These are phyloP conservation scores for Tipula confusa DNA, from an alignment of 2,888 invertebrate species.

Conservation along the genomic window DNA sequence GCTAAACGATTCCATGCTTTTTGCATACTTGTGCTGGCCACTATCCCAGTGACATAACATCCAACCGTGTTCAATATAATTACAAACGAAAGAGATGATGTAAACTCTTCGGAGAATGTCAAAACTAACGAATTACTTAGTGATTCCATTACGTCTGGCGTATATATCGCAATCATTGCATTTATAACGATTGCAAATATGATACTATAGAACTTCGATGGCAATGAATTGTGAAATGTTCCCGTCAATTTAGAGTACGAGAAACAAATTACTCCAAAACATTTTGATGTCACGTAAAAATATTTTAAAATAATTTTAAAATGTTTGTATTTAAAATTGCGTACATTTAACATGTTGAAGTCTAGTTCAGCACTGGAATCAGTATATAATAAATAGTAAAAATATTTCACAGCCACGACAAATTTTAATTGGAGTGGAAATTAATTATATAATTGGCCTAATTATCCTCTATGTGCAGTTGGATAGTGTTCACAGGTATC, in stretches of 20 bases:
- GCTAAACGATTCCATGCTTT: not conserved
- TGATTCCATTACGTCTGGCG: not conserved
- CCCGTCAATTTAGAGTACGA: not conserved
- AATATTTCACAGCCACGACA: too few relatives aligned
- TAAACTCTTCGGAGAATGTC: not conserved
- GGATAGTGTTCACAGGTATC: too few relatives aligned
- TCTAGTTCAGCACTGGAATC: too few relatives aligned
- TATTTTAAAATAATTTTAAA: not conserved
- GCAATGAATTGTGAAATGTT: not conserved
- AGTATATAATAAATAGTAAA: too few relatives aligned
- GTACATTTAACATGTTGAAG: not conserved
- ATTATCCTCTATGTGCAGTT: too few relatives aligned
- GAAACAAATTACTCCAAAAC: not conserved
- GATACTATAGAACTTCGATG: not conserved
- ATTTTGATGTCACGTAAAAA: not conserved
- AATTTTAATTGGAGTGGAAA: too few relatives aligned
- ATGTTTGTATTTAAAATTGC: not conserved
- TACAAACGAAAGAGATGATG: not conserved
- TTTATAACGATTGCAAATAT: not conserved
- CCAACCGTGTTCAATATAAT: not conserved
- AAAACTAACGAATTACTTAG: too few relatives aligned
- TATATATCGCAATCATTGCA: not conserved
- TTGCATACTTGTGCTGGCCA: not conserved
- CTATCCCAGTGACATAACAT: not conserved
- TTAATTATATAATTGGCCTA: too few relatives aligned